These are phyloP conservation scores for Zygaena filipendulae DNA, from an alignment of 2,888 invertebrate genomes.

Conservation along the genomic window DNA sequence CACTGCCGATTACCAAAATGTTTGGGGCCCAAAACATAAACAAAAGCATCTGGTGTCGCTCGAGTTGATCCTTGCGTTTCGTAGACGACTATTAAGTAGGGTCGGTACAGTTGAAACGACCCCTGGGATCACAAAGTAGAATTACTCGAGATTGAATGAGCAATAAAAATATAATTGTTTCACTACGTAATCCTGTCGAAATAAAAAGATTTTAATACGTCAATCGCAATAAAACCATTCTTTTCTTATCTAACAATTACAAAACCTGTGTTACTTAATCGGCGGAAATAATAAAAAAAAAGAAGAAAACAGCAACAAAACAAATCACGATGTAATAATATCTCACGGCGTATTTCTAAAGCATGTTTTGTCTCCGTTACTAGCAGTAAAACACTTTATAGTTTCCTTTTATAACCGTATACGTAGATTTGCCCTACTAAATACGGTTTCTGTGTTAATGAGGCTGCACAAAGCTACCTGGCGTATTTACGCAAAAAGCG, in stretches of 20 bases:
- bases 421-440: conserved; percentile 20
- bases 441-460: conserved; percentile 23
- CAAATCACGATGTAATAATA: no score
- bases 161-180: conserved; percentile 61
- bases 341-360: no score
- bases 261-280: no score
- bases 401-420: no score
- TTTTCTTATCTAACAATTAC: no score
- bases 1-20: conserved; percentile 8
- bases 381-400: no score
- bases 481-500: conserved; percentile 63
- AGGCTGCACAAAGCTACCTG: conserved; percentile 40
- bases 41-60: conserved; percentile 33
- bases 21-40: conserved; percentile 26
- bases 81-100: conserved; percentile 52
- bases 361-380: no score
- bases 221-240: no score
- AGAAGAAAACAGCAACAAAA: no score
- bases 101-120: conserved; percentile 50
- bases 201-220: no score
- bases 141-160: conserved; percentile 59
- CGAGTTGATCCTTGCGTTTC: conserved; percentile 34
- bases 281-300: no score
- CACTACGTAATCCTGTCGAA: no score
- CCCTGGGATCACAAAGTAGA: conserved; percentile 49